Percentiles rank a stretch among this genome's conserved stretches.
These are phyloP conservation scores for Paraplagusia blochii DNA, from an alignment of 2,113 vertebrate species.

Conservation along the genomic window DNA sequence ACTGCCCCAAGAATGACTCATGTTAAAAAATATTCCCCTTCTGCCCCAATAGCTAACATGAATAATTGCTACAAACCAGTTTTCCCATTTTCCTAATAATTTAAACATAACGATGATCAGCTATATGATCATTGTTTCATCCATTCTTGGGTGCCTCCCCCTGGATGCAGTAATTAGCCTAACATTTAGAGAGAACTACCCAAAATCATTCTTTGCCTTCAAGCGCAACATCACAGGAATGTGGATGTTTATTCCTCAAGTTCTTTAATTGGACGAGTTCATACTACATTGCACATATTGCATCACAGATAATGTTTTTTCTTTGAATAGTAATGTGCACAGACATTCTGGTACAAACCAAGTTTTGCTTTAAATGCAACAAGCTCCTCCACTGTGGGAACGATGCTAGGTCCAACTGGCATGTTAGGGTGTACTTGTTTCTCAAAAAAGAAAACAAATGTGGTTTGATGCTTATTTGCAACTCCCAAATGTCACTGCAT, in stretches of 20 bases:
- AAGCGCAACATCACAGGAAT: constrained; percentile 5
- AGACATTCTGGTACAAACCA: constrained; percentile 31
- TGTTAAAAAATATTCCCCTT: too few relatives aligned
- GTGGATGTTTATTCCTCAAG: constrained; percentile 2
- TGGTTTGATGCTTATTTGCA: constrained; percentile 28
- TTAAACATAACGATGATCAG: too few relatives aligned
- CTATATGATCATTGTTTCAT: too few relatives aligned
- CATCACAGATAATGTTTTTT: constrained; percentile 9
- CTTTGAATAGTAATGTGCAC: constrained; percentile 11
- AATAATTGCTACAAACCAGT: too few relatives aligned
- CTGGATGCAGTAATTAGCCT: constrained; percentile 55
- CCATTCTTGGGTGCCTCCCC: constrained; percentile 50
- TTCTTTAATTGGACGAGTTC: constrained; percentile 5
- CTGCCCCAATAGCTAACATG: too few relatives aligned
- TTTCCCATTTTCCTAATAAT: too few relatives aligned
- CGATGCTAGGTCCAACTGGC: constrained; percentile 15
- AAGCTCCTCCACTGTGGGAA: not conserved
- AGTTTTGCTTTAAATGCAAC: constrained; percentile 20
- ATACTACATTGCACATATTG: too few relatives aligned
- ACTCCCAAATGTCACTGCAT: constrained; percentile 30
- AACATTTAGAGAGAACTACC: constrained; percentile 16
- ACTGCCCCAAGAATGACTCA: too few relatives aligned
- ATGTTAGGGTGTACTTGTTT: constrained; percentile 7
- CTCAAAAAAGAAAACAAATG: constrained; percentile 31
- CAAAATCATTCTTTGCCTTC: constrained; percentile 13